These are phyloP conservation scores for Andrena flavipes DNA, from an alignment of 2,888 invertebrate genomes.

Conservation along the genomic window DNA sequence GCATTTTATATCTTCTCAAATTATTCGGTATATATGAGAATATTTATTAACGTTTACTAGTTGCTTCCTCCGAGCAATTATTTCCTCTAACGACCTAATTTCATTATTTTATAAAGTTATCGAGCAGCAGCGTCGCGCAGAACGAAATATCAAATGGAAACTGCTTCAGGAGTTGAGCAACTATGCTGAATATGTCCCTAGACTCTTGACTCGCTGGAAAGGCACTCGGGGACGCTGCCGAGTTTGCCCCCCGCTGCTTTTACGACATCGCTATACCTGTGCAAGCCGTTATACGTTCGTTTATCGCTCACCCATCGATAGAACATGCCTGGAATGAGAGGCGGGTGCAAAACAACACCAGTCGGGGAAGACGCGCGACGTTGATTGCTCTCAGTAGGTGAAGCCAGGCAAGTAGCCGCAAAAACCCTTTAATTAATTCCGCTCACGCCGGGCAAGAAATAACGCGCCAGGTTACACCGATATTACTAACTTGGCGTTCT, in stretches of 20 bases:
- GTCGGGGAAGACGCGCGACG: constrained; percentile 73
- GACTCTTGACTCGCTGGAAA: no score
- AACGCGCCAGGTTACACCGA: constrained; percentile 68
- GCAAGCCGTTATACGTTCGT: neutral
- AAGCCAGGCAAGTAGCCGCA: constrained; percentile 51
- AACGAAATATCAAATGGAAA: no score
- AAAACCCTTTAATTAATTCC: constrained; percentile 79
- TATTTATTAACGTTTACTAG: no score
- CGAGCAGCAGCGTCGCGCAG: no score
- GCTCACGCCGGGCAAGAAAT: constrained; percentile 72
- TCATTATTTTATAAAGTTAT: no score
- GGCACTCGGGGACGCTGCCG: no score
- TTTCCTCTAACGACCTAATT: no score
- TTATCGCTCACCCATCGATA: constrained; percentile 48
- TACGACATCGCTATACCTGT: neutral
- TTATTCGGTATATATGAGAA: constrained; percentile 14
- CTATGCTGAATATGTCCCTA: no score
- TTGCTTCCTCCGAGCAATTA: no score
- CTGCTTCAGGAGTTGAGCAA: no score
- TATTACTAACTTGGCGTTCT: constrained; percentile 68
- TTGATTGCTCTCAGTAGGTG: constrained; percentile 72
- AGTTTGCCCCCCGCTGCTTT: no score
- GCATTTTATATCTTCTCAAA: constrained; percentile 65
- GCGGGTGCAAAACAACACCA: constrained; percentile 75
- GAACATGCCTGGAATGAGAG: constrained; percentile 55